Evolutionary conservation across 1,140 invertebrate genomes (phyloP).

Genomic region (Pectinophora gossypiella): DNA sequence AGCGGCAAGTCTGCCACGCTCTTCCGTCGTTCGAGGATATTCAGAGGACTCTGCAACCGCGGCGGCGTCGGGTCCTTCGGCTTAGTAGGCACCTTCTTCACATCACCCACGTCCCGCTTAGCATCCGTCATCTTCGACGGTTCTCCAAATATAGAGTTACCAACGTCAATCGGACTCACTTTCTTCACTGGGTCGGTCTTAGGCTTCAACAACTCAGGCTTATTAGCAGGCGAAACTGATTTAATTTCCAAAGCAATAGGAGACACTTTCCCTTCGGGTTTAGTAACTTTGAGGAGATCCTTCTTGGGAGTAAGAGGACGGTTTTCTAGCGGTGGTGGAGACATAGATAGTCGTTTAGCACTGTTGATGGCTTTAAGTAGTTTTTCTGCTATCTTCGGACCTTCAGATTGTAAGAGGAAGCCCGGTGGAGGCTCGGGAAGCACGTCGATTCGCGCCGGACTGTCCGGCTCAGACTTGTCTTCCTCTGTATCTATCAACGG

Average conservation of each 20-base stretch:
- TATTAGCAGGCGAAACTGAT: constrained; percentile 14
- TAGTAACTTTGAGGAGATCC: constrained; percentile 31
- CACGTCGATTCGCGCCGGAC: constrained; percentile 62
- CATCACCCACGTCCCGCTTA: constrained; percentile 43
- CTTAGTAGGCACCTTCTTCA: constrained; percentile 46
- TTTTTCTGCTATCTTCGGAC: constrained; percentile 78
- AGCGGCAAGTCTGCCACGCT: constrained; percentile 53
- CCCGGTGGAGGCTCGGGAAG: constrained; percentile 66
- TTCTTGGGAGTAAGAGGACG: constrained; percentile 44
- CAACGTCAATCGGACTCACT: constrained; percentile 29
- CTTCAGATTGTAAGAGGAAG: constrained; percentile 67
- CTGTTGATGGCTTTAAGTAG: constrained; percentile 76
- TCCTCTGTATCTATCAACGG: constrained; percentile 73
- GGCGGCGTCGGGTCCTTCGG: constrained; percentile 48
- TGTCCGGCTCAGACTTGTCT: constrained; percentile 77
- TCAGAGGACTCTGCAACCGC: constrained; percentile 51
- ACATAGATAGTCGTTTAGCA: constrained; percentile 66
- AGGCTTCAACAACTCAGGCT: constrained; percentile 43
- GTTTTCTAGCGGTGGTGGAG: constrained; percentile 55
- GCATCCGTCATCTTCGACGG: constrained; percentile 48
- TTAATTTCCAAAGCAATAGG: constrained; percentile 38
- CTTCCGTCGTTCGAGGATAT: constrained; percentile 54
- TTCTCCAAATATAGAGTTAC: constrained; percentile 58
- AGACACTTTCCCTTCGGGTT: constrained; percentile 42
- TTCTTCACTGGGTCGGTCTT: constrained; percentile 45